These are phyloP conservation scores for Cyanocitta stelleri DNA, from an alignment of 2,113 vertebrate species.

Conservation along the genomic window DNA sequence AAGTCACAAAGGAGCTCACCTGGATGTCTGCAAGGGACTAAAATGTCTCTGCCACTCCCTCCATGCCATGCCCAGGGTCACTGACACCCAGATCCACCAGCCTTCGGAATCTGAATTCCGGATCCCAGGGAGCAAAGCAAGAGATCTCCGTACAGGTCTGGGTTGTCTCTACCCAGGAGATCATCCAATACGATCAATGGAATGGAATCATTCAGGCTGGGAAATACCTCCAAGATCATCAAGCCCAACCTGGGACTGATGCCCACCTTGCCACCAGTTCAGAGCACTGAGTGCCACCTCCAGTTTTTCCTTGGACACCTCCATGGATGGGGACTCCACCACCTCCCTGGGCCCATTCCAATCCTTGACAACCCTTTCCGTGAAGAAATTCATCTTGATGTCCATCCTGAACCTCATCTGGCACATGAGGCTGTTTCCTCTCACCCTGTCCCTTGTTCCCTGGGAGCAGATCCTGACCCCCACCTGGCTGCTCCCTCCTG, in stretches of 20 bases:
- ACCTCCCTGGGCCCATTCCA: background rate
- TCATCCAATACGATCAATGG: fast-evolving
- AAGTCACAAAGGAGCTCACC: background rate
- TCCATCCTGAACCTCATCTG: background rate
- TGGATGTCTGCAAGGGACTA: background rate
- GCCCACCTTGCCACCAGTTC: background rate
- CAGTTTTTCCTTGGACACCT: background rate
- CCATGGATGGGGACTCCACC: background rate
- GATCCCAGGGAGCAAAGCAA: background rate
- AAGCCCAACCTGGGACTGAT: fast-evolving
- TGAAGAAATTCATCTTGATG: background rate
- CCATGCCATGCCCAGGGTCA: fast-evolving
- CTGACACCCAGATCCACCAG: background rate
- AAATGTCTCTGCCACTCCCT: fast-evolving
- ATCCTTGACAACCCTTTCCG: background rate
- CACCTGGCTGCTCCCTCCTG: fast-evolving
- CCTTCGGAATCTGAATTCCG: background rate
- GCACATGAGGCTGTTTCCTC: background rate
- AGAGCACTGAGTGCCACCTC: fast-evolving
- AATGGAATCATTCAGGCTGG: background rate
- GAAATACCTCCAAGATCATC: background rate
- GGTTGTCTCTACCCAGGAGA: background rate
- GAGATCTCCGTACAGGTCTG: background rate
- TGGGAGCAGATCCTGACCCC: fast-evolving
- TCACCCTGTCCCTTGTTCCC: background rate